A percentile compares a stretch with the other conserved stretches of the same genome.
Conservation (phyloP, 2,113 vertebrate genomes). For the Phyllostomus discolor region DNA sequence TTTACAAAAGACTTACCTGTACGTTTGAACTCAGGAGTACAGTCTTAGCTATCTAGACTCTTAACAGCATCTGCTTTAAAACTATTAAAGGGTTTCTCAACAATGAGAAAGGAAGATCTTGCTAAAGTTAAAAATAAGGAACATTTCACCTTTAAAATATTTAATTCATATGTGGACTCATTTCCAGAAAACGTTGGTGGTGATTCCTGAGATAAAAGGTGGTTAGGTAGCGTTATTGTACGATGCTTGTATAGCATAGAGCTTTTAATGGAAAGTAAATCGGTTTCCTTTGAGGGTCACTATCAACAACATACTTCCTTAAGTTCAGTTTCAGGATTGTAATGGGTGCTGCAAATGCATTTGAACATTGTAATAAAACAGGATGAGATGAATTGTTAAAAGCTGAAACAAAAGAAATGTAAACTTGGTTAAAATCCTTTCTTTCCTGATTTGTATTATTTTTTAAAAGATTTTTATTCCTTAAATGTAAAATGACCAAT, state of each 20-base stretch:
- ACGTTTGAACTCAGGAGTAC: conserved; percentile 81
- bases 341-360: conserved; percentile 70
- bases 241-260: conserved; percentile 53
- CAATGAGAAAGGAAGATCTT: conserved; percentile 33
- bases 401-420: conserved; percentile 38
- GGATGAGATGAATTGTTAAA: conserved; percentile 61
- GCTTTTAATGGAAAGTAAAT: conserved; percentile 47
- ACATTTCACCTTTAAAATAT: conserved; percentile 62
- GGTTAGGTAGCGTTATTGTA: conserved; percentile 65
- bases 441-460: conserved; percentile 68
- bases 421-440: conserved; percentile 56
- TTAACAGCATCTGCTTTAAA: conserved; percentile 53
- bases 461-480: conserved; percentile 65
- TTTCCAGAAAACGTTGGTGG: conserved; percentile 63
- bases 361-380: conserved; percentile 27
- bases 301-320: conserved; percentile 53
- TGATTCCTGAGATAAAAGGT: conserved; percentile 61
- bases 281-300: conserved; percentile 60
- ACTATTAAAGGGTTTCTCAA: conserved; percentile 65
- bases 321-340: conserved; percentile 75
- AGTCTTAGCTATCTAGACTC: conserved; percentile 68
- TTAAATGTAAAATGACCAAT: conserved; percentile 66
- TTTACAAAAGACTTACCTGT: conserved; percentile 77
- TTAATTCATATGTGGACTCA: conserved; percentile 46
- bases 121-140: conserved; percentile 59